Evolutionary conservation across 2,888 invertebrate species (phyloP).

Genomic region (Thymelicus sylvestris): DNA sequence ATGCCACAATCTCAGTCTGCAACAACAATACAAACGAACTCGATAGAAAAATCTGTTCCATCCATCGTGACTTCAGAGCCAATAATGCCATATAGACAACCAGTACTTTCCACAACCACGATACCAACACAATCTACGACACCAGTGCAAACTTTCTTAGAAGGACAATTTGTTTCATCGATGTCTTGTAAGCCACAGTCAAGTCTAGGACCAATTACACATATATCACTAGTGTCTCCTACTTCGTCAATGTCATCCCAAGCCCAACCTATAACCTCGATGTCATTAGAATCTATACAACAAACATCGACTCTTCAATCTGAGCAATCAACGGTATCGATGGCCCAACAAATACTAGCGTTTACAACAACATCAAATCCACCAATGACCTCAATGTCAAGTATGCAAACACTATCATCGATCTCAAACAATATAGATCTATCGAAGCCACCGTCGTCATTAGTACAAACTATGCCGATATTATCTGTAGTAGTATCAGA

Average conservation of each 20-base stretch:
- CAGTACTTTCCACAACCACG: not conserved
- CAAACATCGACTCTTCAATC: not conserved
- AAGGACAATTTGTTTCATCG: not conserved
- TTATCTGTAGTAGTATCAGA: slow-evolving; percentile 2
- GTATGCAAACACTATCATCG: no score
- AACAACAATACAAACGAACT: not conserved
- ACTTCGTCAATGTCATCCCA: not conserved
- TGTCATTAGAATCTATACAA: not conserved
- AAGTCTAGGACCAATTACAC: not conserved
- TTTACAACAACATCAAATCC: not conserved
- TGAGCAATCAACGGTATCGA: not conserved
- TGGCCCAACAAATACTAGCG: not conserved
- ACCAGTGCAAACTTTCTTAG: not conserved
- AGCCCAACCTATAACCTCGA: not conserved
- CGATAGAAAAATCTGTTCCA: not conserved
- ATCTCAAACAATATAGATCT: not conserved
- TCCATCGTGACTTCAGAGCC: not conserved
- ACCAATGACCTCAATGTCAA: not conserved
- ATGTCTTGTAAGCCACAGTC: not conserved
- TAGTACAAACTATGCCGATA: not conserved
- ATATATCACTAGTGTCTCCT: not conserved
- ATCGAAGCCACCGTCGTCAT: not conserved
- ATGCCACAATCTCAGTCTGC: not conserved
- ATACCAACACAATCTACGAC: not conserved
- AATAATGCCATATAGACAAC: not conserved